Evolutionary conservation across 2,888 invertebrate genomes (phyloP), one percentile per base, ranked within the genome.

Genomic region (Habroteleia sp.): DNA sequence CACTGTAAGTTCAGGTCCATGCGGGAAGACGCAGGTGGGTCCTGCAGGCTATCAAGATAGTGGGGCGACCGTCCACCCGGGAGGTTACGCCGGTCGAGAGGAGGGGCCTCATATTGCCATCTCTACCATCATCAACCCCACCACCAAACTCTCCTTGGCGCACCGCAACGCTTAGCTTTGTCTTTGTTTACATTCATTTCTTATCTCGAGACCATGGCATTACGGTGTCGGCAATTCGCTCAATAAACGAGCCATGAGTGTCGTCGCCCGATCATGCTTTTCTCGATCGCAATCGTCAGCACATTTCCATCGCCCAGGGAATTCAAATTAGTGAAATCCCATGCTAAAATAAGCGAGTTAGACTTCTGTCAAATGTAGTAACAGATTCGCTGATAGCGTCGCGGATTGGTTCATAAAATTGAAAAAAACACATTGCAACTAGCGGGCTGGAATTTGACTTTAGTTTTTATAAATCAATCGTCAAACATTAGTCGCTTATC

Each of bases 171-270:
- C 58, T 73, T 50, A 44, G 60, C 52, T 44, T 52, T 58, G 73
- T 65, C 60, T 73, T 66, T 73, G 73, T 73, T 73, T 73, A 73
- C 65, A 74, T 66, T 74, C 60, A 54, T 66, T 60, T 54, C 73
- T 74, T 74, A 74, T 74, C 73, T 46, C 48, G 35, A 58, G 58
- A 58, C 68, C 35, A 35, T 68, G 56, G 66, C 41, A 58, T 46
- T 65, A 52, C 44, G 56, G 41, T 52, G 54, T 25, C 66, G 31
- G 39, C 29, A 17, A 14, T 37, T 44, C 42, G 39, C 11, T 25
- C 33, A 37, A 20, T 20, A 20, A 63, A 63, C 31, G 46, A 27
- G 27, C 11, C 35, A 8, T 27, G 20, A 46, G 27, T 56, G 56
- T 56, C 31, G 31, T 13, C 35, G 50, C 14, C 7, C 6, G 25